Conservation (phyloP, 2,797 vertebrate species). For the Glyptemys insculpta region DNA sequence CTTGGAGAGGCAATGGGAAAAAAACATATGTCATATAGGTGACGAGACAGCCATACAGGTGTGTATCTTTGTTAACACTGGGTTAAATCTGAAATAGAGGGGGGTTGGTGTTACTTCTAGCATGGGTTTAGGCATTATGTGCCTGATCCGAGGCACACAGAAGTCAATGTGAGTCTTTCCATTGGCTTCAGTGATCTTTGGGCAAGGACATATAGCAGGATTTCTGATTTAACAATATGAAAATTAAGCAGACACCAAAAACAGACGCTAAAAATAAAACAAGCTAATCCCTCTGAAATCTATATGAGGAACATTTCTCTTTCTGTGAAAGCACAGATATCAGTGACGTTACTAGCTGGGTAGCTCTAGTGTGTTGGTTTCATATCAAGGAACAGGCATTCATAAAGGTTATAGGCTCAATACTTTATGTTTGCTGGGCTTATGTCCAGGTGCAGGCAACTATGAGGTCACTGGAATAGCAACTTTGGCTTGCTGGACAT, state of each 20-base stretch:
- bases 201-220: constrained; percentile 7
- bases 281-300: constrained; percentile 20
- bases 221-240: constrained; percentile 19
- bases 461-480: neutral
- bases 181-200: neutral
- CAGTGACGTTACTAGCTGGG: constrained; percentile 20
- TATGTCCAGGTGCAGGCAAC: neutral
- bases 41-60: neutral
- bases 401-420: neutral
- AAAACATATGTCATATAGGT: neutral
- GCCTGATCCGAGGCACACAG: neutral
- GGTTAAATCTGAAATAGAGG: neutral
- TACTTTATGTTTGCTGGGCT: neutral
- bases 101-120: neutral
- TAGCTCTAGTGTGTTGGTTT: neutral
- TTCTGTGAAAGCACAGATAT: constrained; percentile 12
- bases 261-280: constrained; percentile 6
- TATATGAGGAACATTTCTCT: neutral
- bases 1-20: neutral
- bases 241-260: constrained; percentile 53
- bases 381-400: neutral
- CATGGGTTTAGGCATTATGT: neutral
- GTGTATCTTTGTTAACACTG: neutral
- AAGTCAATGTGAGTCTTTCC: neutral
- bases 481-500: neutral